phyloP scores from a whole-genome alignment of 2,797 vertebrate genomes.

The Onychomys leucogaster region DNA sequence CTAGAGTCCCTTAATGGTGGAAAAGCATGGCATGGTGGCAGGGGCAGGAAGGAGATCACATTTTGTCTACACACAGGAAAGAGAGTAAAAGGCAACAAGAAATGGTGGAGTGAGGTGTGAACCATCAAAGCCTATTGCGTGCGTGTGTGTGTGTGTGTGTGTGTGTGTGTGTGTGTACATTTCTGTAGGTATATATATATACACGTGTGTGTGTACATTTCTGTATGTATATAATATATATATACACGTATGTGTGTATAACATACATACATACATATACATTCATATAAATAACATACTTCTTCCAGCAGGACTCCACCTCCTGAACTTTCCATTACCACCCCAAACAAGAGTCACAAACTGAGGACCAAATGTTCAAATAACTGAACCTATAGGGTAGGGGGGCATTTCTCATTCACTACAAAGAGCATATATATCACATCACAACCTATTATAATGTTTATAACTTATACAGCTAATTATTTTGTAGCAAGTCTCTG shows the following conservation, averaged over 20 bases:
- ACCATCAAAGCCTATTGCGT: not conserved
- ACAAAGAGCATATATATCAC: not conserved
- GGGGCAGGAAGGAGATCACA: not conserved
- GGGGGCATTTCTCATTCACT: not conserved
- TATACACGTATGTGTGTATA: too few relatives aligned
- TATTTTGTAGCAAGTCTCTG: conserved; percentile 22
- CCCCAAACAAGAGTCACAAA: not conserved
- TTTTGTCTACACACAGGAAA: not conserved
- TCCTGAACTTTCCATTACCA: not conserved
- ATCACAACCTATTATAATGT: not conserved
- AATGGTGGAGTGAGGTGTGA: not conserved
- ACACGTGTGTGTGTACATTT: not conserved
- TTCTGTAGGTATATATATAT: not conserved
- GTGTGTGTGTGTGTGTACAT: not conserved
- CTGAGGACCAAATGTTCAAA: not conserved
- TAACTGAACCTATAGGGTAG: not conserved
- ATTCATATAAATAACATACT: not conserved
- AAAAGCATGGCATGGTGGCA: not conserved
- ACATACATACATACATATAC: not conserved
- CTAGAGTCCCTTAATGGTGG: not conserved
- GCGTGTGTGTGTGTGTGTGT: not conserved
- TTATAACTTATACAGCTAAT: conserved; percentile 19
- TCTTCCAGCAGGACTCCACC: not conserved
- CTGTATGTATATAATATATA: not conserved
- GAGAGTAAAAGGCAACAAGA: not conserved